A percentile compares a stretch with the other conserved stretches of the same genome.
phyloP scores from a whole-genome alignment of 1,140 invertebrate genomes.

The Ectropis grisescens region DNA sequence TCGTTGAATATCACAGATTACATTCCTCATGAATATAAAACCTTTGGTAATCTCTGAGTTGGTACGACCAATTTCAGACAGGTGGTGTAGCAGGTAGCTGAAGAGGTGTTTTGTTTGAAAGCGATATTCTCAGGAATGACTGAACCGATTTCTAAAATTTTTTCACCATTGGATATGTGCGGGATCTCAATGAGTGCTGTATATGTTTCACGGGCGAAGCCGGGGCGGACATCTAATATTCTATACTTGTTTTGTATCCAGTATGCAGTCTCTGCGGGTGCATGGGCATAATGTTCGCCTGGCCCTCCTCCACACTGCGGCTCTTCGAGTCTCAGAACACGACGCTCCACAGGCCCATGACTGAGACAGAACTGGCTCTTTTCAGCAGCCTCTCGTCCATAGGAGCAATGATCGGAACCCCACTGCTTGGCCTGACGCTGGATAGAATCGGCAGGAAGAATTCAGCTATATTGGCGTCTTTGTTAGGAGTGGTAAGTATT shows the following conservation, averaged over 20 bases:
- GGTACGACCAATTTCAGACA: no score
- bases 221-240: no score
- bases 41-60: no score
- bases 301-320: constrained; percentile 28
- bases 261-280: constrained; percentile 20
- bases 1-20: no score
- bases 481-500: constrained; percentile 24
- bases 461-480: constrained; percentile 16
- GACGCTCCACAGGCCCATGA: constrained; percentile 27
- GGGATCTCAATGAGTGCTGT: no score
- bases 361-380: constrained; percentile 19
- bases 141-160: no score
- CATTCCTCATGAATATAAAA: no score
- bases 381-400: constrained; percentile 29
- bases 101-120: no score
- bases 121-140: no score
- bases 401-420: constrained; percentile 23
- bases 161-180: no score
- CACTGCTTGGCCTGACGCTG: constrained; percentile 16
- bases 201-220: no score
- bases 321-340: constrained; percentile 35
- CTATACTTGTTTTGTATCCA: constrained; percentile 9
- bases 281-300: constrained; percentile 21
- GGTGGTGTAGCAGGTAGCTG: no score
- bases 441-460: constrained; percentile 30